phyloP scores from a whole-genome alignment of 1,140 invertebrate genomes.

The Anadara kagoshimensis region DNA sequence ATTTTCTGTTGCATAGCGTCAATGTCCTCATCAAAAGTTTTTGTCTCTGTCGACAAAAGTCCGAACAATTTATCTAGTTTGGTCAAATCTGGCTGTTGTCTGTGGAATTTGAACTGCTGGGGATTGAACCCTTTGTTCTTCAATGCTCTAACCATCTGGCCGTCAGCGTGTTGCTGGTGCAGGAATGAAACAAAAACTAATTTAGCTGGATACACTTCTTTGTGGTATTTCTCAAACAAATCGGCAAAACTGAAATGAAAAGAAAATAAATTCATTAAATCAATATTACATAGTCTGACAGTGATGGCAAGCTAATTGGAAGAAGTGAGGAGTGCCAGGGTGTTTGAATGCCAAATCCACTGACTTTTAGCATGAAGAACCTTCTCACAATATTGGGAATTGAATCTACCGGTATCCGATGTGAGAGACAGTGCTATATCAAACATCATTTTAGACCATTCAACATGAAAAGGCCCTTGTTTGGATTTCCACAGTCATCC shows the following conservation, averaged over 20 bases:
- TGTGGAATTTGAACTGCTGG: constrained; percentile 65
- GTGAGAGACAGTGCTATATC: too few species aligned
- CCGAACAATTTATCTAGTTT: constrained; percentile 71
- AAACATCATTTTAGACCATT: too few species aligned
- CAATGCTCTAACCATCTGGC: constrained; percentile 64
- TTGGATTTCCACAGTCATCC: too few species aligned
- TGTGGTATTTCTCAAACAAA: constrained; percentile 66
- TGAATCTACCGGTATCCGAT: too few species aligned
- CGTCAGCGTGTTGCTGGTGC: constrained; percentile 55
- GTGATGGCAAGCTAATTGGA: too few species aligned
- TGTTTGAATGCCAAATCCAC: too few species aligned
- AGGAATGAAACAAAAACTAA: constrained; percentile 72
- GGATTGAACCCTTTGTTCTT: constrained; percentile 51
- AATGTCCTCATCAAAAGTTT: constrained; percentile 52
- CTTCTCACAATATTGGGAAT: too few species aligned
- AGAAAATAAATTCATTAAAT: constrained; percentile 11
- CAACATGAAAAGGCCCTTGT: too few species aligned
- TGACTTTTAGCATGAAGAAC: too few species aligned
- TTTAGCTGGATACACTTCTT: constrained; percentile 68
- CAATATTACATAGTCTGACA: too few species aligned
- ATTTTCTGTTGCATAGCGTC: constrained; percentile 37
- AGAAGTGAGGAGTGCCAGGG: too few species aligned
- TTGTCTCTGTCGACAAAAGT: constrained; percentile 58
- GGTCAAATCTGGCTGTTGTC: constrained; percentile 66
- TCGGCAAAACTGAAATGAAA: constrained; percentile 53